Evolutionary conservation across 2,888 invertebrate species (phyloP).

Genomic region (Argyresthia goedartella): DNA sequence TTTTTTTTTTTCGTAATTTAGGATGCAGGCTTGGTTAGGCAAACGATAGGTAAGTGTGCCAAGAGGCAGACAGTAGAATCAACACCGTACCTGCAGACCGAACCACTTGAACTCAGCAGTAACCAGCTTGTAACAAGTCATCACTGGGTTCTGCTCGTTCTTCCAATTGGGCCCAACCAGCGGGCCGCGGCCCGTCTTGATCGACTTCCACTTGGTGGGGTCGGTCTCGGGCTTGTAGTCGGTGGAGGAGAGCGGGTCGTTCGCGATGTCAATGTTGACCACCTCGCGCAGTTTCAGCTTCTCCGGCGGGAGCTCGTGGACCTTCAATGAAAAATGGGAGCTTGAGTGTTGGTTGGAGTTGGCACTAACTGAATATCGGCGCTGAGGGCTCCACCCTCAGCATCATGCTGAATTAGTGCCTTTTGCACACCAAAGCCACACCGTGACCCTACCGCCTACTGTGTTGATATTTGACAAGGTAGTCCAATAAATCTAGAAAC

Average conservation of each 20-base stretch:
- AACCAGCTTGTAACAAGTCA: constrained; percentile 99
- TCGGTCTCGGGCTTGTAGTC: constrained; percentile 87
- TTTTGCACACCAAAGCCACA: too few relatives aligned
- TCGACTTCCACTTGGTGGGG: constrained; percentile 84
- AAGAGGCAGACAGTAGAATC: too few relatives aligned
- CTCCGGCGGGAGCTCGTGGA: constrained; percentile 91
- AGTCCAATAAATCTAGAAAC: too few relatives aligned
- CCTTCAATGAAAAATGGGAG: constrained; percentile 64
- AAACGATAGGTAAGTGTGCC: too few relatives aligned
- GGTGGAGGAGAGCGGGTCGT: constrained; percentile 81
- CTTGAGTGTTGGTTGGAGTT: too few relatives aligned
- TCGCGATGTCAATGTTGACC: constrained; percentile 95
- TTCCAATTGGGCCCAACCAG: constrained; percentile 85
- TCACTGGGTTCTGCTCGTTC: constrained; percentile 84
- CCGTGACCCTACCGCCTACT: too few relatives aligned
- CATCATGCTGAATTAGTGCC: too few relatives aligned
- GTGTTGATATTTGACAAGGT: too few relatives aligned
- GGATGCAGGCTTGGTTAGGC: too few relatives aligned
- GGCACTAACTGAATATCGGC: too few relatives aligned
- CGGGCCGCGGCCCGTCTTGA: constrained; percentile 95
- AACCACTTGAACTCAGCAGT: constrained; percentile 99
- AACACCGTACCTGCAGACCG: constrained; percentile 78
- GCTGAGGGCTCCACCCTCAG: too few relatives aligned
- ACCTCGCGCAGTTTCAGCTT: constrained; percentile 91
- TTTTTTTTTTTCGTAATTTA: too few relatives aligned